A percentile compares a stretch with the other conserved stretches of the same genome.
Evolutionary conservation across 2,113 vertebrate genomes (phyloP).

Genomic region (Strix aluco): DNA sequence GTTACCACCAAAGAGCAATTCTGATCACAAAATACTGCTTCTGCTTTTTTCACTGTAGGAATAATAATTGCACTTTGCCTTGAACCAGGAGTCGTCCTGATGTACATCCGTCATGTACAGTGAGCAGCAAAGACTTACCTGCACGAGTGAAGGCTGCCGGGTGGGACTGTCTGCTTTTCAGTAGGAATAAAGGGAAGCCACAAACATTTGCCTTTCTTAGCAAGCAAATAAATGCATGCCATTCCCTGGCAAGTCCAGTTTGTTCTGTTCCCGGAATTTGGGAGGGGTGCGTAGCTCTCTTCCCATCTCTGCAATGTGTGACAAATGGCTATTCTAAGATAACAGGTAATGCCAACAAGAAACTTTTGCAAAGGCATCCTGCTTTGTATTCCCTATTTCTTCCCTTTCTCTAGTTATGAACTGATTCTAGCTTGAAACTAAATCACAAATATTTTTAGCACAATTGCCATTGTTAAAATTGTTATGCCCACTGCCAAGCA

Average conservation of each 20-base stretch:
- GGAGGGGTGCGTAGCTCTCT: slow-evolving; percentile 13
- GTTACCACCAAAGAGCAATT: background rate
- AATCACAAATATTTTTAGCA: background rate
- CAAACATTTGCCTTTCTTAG: background rate
- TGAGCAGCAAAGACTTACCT: background rate
- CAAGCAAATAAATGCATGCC: background rate
- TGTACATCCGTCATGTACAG: no score
- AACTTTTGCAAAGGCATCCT: background rate
- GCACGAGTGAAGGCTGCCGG: background rate
- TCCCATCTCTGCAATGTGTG: slow-evolving; percentile 5
- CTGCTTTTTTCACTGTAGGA: background rate
- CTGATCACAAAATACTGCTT: no score
- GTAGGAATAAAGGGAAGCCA: background rate
- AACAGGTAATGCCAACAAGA: background rate
- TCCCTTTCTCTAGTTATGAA: background rate
- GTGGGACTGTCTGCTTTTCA: background rate
- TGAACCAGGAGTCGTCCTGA: background rate
- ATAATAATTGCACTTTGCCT: background rate
- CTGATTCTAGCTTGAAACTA: background rate
- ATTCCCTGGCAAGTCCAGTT: background rate
- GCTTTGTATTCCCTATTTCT: background rate
- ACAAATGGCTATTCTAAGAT: background rate
- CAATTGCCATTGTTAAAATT: background rate
- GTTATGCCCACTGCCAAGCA: background rate
- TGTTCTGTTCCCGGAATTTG: background rate